These are phyloP conservation scores for Papio anubis DNA, from an alignment of 2,113 vertebrate species.

Conservation along the genomic window DNA sequence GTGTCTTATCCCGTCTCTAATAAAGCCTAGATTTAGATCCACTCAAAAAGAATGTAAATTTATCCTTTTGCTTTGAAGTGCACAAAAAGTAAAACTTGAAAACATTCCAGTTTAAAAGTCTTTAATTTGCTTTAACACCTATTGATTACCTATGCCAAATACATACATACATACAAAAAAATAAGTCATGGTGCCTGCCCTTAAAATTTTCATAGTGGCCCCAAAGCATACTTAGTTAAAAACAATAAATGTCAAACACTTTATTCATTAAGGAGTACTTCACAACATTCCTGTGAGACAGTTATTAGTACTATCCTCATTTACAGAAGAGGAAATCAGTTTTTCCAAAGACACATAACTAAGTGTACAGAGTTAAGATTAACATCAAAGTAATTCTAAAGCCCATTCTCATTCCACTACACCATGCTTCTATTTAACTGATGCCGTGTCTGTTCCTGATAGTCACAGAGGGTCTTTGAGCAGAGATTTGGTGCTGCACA, in stretches of 20 bases:
- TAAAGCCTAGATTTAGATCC: conserved; percentile 10
- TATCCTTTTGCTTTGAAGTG: conserved; percentile 28
- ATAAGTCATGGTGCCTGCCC: neutral
- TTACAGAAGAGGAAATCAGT: neutral
- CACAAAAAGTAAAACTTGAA: conserved; percentile 18
- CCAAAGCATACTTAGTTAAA: neutral
- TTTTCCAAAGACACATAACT: neutral
- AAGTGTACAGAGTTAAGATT: neutral
- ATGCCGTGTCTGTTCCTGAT: neutral
- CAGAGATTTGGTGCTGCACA: neutral
- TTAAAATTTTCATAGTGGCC: neutral
- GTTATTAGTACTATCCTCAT: neutral
- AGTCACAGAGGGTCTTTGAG: neutral
- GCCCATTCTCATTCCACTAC: neutral
- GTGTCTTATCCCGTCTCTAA: neutral
- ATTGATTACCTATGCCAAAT: neutral
- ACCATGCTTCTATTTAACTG: neutral
- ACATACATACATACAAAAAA: neutral
- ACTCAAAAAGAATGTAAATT: neutral
- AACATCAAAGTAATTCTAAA: neutral
- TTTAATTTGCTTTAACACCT: neutral
- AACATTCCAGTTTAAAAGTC: neutral
- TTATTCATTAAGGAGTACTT: neutral
- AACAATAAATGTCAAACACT: neutral
- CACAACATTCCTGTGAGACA: neutral